These are phyloP conservation scores for Hydriomena furcata DNA, from an alignment of 2,888 invertebrate genomes.

Conservation along the genomic window DNA sequence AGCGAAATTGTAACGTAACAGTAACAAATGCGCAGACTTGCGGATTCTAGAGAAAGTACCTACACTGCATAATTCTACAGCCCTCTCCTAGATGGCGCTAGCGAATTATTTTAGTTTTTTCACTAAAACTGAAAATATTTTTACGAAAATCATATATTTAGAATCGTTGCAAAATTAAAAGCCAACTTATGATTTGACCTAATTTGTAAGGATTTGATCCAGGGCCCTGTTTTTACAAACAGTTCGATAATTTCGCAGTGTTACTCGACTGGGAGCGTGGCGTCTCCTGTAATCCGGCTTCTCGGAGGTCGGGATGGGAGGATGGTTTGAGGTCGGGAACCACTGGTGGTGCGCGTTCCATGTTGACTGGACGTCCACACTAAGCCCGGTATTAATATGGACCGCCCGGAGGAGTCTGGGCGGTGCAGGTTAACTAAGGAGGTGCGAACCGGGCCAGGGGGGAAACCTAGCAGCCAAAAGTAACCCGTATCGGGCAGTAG, in stretches of 20 bases:
- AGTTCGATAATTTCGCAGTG: conserved; percentile 63
- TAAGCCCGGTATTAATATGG: conserved; percentile 99
- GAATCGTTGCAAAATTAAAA: conserved; percentile 6
- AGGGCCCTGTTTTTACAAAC: conserved; percentile 45
- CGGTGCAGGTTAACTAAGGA: conserved; percentile 94
- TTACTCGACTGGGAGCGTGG: conserved; percentile 93
- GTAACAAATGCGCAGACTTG: no score
- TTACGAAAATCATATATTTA: neutral
- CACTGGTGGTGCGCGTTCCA: conserved; percentile 68
- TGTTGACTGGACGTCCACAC: conserved; percentile 96
- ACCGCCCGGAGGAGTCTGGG: conserved; percentile 91
- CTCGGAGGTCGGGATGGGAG: conserved; percentile 95
- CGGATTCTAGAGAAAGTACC: no score
- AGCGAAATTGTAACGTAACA: no score
- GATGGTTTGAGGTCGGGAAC: conserved; percentile 85
- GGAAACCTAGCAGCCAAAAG: conserved; percentile 99
- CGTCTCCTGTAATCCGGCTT: conserved; percentile 99
- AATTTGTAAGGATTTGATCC: conserved; percentile 43
- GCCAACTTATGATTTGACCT: neutral
- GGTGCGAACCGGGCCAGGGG: conserved; percentile 99
- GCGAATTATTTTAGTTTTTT: neutral
- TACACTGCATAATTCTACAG: neutral
- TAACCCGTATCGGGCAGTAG: conserved; percentile 97
- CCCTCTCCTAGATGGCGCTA: conserved; percentile 14
- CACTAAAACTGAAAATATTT: neutral